Evolutionary conservation across 2,113 vertebrate species (phyloP).

Genomic region (Eretmochelys imbricata): DNA sequence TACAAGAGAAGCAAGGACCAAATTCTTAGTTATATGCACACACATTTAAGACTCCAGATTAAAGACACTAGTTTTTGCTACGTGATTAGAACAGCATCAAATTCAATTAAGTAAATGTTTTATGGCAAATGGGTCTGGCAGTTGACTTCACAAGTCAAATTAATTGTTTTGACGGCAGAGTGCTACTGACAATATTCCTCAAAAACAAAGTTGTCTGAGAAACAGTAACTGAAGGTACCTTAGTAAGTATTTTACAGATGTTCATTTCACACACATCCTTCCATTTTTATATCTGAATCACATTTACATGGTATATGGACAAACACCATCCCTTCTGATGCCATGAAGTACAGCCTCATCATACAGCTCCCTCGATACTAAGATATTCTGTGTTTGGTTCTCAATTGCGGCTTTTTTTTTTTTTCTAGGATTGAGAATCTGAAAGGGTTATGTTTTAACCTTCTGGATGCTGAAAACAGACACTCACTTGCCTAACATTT

Average conservation of each 20-base stretch:
- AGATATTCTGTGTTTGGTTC: background rate
- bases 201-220: background rate
- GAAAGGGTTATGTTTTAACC: background rate
- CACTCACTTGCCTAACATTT: background rate
- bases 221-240: background rate
- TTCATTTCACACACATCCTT: background rate
- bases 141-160: background rate
- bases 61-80: background rate
- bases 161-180: background rate
- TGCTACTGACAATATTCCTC: background rate
- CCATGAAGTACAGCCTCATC: background rate
- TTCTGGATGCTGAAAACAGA: background rate
- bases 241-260: background rate
- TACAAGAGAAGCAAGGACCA: background rate
- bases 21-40: background rate
- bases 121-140: background rate
- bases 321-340: background rate
- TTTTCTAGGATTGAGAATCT: background rate
- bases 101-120: background rate
- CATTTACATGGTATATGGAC: background rate
- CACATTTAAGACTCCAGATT: background rate
- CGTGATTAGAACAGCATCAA: no score
- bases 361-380: background rate
- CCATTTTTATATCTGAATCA: background rate
- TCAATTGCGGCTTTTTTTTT: background rate